Conservation (phyloP, 2,113 vertebrate species). For the Campylorhamphus procurvoides region DNA sequence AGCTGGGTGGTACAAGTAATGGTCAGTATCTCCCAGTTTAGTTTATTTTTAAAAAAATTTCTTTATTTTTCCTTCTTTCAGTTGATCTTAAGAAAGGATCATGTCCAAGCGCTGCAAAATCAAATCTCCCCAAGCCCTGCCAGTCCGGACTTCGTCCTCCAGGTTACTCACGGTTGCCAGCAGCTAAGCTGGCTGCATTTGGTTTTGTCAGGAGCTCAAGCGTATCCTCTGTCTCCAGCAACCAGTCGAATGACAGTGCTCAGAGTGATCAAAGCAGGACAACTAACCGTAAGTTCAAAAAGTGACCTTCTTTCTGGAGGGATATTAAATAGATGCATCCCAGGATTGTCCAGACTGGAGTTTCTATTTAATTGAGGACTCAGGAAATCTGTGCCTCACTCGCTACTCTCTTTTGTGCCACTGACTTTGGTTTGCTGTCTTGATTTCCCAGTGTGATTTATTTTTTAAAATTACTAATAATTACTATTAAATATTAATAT, state of each 20-base stretch:
- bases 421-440: not conserved
- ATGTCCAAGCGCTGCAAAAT: constrained; percentile 77
- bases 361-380: not conserved
- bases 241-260: constrained; percentile 83
- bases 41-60: not conserved
- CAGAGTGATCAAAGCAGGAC: constrained; percentile 80
- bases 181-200: constrained; percentile 84
- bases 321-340: not conserved
- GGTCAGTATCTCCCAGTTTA: not conserved
- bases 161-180: constrained; percentile 87
- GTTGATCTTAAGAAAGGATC: constrained; percentile 83
- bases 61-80: constrained; percentile 31
- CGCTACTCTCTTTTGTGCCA: not conserved
- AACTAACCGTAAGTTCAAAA: constrained; percentile 82
- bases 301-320: not conserved
- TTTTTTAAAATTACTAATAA: not conserved
- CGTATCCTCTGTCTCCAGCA: constrained; percentile 88
- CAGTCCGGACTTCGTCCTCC: constrained; percentile 91
- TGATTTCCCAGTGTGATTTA: not conserved
- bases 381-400: not conserved
- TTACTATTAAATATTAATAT: not conserved
- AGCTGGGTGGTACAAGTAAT: not conserved
- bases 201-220: constrained; percentile 90
- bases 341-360: not conserved
- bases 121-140: constrained; percentile 83